Evolutionary conservation across 2,113 vertebrate species (phyloP).

Genomic region (Apteryx owenii): DNA sequence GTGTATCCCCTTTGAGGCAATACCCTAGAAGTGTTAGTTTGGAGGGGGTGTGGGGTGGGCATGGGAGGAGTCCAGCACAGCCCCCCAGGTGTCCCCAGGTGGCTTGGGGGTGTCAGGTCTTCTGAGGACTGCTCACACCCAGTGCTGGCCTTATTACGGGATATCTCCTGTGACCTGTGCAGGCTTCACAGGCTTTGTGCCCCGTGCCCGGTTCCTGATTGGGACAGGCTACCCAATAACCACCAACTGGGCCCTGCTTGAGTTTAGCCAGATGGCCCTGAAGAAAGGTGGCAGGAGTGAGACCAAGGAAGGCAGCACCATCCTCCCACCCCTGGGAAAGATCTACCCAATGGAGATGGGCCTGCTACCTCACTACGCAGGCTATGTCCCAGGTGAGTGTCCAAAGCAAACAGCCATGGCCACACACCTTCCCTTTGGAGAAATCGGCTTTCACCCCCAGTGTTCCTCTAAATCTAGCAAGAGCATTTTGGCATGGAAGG

Average conservation of each 20-base stretch:
- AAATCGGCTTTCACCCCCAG: neutral
- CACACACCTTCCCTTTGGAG: no score
- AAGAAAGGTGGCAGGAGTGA: neutral
- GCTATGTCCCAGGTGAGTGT: slow-evolving; percentile 83
- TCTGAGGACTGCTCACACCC: neutral
- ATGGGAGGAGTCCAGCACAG: neutral
- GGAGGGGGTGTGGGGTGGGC: neutral
- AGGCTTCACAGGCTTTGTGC: slow-evolving; percentile 82
- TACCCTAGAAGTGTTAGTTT: neutral
- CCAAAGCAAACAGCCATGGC: neutral
- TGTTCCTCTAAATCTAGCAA: no score
- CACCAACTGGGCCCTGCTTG: slow-evolving; percentile 73
- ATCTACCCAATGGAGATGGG: slow-evolving; percentile 67
- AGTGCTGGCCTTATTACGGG: no score
- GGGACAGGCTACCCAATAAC: slow-evolving; percentile 74
- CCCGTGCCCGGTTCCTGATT: slow-evolving; percentile 69
- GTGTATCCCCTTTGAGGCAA: neutral
- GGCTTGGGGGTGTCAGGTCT: neutral
- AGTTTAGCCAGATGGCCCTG: slow-evolving; percentile 69
- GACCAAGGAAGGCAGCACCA: neutral
- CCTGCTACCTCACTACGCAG: slow-evolving; percentile 79
- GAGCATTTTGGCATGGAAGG: neutral
- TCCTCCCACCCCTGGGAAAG: slow-evolving; percentile 3
- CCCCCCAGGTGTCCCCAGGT: neutral
- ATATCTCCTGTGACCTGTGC: neutral